These are phyloP conservation scores for Ophiodon elongatus DNA, from an alignment of 2,113 vertebrate species.

Conservation along the genomic window DNA sequence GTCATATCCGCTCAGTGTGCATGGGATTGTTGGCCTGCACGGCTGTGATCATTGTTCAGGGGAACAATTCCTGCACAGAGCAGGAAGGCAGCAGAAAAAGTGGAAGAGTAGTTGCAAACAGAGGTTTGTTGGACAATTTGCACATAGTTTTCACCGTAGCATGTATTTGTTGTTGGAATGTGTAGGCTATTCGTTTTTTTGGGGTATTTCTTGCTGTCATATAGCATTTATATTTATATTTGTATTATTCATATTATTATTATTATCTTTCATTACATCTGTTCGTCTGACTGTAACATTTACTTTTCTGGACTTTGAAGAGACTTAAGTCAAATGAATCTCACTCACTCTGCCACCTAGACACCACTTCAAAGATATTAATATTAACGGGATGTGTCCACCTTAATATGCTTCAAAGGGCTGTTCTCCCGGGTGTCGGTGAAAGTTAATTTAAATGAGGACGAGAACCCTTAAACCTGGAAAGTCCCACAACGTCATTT, in stretches of 20 bases:
- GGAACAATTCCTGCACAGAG: constrained; percentile 57
- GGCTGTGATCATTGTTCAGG: constrained; percentile 61
- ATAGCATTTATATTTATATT: background rate
- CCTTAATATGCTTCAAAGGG: background rate
- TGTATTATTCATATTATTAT: background rate
- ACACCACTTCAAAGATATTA: constrained; percentile 13
- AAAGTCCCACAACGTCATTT: background rate
- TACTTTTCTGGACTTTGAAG: constrained; percentile 10
- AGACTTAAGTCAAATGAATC: background rate
- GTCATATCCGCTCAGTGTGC: constrained; percentile 69
- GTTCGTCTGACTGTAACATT: background rate
- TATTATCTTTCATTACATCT: background rate
- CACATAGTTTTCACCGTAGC: constrained; percentile 3
- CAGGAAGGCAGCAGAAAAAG: constrained; percentile 48
- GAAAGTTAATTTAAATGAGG: constrained; percentile 36
- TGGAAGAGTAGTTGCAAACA: constrained; percentile 24
- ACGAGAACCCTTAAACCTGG: background rate
- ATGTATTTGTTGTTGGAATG: background rate
- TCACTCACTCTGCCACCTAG: background rate
- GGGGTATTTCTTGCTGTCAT: background rate
- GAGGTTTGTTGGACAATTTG: background rate
- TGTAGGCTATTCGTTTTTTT: background rate
- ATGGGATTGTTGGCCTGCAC: constrained; percentile 53
- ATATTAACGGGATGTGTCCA: background rate
- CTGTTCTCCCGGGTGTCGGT: background rate